These are phyloP conservation scores for Caretta caretta DNA, from an alignment of 2,113 vertebrate genomes.

Conservation along the genomic window DNA sequence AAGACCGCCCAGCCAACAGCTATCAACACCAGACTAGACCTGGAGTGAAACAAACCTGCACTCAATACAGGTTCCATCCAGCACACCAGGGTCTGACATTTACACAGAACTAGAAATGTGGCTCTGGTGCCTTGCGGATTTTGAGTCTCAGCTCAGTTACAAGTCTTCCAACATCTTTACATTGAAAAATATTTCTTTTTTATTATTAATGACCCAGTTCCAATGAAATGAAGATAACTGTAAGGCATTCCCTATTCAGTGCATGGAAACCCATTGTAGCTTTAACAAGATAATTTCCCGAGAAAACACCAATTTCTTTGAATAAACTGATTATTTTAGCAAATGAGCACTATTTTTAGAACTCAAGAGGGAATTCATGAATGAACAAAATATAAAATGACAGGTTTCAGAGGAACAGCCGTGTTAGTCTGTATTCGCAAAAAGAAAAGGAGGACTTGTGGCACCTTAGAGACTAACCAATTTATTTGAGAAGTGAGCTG, in stretches of 20 bases:
- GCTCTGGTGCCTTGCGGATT: not conserved
- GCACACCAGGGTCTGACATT: not conserved
- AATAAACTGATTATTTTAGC: slow-evolving; percentile 47
- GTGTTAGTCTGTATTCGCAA: too few species aligned
- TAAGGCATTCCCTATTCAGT: slow-evolving; percentile 15
- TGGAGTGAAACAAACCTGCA: not conserved
- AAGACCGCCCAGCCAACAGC: slow-evolving; percentile 36
- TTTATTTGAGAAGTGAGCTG: too few species aligned
- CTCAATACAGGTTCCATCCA: not conserved
- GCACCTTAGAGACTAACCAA: too few species aligned
- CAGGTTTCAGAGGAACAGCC: too few species aligned
- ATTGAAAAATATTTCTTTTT: not conserved
- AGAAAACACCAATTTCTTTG: slow-evolving; percentile 52
- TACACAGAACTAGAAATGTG: not conserved
- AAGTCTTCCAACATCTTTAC: not conserved
- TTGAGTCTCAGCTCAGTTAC: not conserved
- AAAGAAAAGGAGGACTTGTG: too few species aligned
- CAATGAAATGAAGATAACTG: slow-evolving; percentile 7
- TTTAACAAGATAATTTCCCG: slow-evolving; percentile 33
- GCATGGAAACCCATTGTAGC: slow-evolving; percentile 27
- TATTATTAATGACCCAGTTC: not conserved
- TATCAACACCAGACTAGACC: slow-evolving; percentile 5
- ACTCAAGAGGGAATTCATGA: slow-evolving; percentile 55
- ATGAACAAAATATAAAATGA: slow-evolving; percentile 41
- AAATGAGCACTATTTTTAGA: slow-evolving; percentile 68